These are phyloP conservation scores for Andrena bucephala DNA, from an alignment of 2,888 invertebrate species.

Conservation along the genomic window DNA sequence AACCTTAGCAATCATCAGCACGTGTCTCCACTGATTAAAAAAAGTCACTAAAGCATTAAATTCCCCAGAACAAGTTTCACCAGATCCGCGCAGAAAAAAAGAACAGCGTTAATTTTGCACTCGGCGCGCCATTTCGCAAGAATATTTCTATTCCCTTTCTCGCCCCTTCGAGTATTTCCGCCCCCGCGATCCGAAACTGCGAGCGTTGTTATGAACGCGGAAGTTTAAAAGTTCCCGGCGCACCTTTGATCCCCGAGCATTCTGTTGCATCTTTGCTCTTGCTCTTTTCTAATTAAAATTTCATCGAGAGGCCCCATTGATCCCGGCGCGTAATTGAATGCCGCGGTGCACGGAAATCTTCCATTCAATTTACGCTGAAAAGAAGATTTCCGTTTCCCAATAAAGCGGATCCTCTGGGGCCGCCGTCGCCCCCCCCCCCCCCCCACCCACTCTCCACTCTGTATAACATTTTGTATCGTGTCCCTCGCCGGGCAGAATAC, in stretches of 20 bases:
- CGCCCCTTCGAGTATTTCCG: too few relatives aligned
- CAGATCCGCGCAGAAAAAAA: background rate
- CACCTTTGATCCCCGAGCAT: constrained; percentile 15
- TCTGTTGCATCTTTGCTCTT: constrained; percentile 45
- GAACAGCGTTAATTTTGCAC: background rate
- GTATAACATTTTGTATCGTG: constrained; percentile 53
- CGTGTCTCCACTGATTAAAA: too few relatives aligned
- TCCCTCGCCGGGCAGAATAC: constrained; percentile 8
- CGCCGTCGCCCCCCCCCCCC: background rate
- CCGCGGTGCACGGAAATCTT: constrained; percentile 42
- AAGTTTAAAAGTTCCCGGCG: background rate
- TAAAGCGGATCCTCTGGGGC: constrained; percentile 28
- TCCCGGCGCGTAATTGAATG: constrained; percentile 38
- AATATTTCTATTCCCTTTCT: too few relatives aligned
- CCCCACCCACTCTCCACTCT: constrained; percentile 3
- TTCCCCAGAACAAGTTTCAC: too few relatives aligned
- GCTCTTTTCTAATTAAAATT: constrained; percentile 54
- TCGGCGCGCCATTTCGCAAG: too few relatives aligned
- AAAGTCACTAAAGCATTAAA: too few relatives aligned
- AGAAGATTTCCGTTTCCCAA: constrained; percentile 49
- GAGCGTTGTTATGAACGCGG: constrained; percentile 6
- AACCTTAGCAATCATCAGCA: too few relatives aligned
- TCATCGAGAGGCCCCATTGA: constrained; percentile 50
- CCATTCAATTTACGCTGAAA: constrained; percentile 53
- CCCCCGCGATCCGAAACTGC: too few relatives aligned